Conservation (phyloP, 2,888 invertebrate species). For the Agonopterix arenella region DNA sequence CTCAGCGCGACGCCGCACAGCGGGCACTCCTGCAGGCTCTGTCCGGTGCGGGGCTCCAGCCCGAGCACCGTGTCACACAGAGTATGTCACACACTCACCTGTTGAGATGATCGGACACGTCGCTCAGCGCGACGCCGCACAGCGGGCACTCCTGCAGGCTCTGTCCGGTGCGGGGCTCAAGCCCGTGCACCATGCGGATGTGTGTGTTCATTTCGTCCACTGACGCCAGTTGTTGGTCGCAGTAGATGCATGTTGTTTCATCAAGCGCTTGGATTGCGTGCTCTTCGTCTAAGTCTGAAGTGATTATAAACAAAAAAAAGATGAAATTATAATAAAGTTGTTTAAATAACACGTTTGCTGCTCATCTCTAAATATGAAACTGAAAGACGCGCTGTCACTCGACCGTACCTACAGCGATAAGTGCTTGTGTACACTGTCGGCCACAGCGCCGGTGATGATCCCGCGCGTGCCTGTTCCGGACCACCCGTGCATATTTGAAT, state of each 20-base stretch:
- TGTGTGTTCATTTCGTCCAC: constrained; percentile 40
- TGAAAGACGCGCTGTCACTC: no score
- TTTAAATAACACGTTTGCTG: no score
- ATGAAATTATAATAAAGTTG: no score
- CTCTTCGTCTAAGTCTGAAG: constrained; percentile 31
- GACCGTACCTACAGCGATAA: no score
- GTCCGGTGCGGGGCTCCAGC: constrained; percentile 38
- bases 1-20: constrained; percentile 47
- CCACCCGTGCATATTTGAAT: no score
- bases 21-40: constrained; percentile 39
- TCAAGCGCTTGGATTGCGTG: constrained; percentile 42
- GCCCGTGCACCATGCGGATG: constrained; percentile 37
- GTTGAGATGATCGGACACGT: constrained; percentile 44
- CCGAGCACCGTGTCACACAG: constrained; percentile 28
- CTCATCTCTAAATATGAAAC: no score
- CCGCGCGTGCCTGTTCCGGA: no score
- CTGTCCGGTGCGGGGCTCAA: constrained; percentile 39
- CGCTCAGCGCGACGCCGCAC: constrained; percentile 45
- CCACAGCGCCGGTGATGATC: no score
- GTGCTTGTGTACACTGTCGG: no score
- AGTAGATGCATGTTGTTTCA: constrained; percentile 51
- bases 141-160: constrained; percentile 42
- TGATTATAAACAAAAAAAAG: no score
- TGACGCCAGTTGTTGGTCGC: constrained; percentile 32
- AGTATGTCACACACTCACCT: constrained; percentile 21